phyloP scores from a whole-genome alignment of 2,797 vertebrate species.

The Lutjanus campechanus region DNA sequence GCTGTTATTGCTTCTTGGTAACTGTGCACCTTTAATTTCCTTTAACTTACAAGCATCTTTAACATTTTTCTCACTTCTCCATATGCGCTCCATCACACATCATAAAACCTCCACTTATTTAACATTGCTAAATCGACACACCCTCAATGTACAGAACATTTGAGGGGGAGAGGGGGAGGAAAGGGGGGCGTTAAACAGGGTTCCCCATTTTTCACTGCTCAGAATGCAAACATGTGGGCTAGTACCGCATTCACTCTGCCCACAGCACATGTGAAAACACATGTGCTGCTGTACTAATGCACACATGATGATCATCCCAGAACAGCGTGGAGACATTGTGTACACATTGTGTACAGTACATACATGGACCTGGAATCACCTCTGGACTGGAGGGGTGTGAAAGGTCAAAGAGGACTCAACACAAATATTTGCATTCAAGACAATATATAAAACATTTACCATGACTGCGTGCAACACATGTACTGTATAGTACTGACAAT shows the following conservation, averaged over 20 bases:
- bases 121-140: constrained; percentile 39
- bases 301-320: constrained; percentile 24
- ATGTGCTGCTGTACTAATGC: constrained; percentile 22
- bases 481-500: neutral
- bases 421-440: constrained; percentile 5
- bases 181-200: constrained; percentile 15
- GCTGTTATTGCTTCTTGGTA: no score
- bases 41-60: no score
- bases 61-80: constrained; percentile 4
- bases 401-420: neutral
- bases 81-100: constrained; percentile 38
- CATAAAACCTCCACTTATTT: constrained; percentile 11
- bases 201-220: constrained; percentile 47
- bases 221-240: constrained; percentile 63
- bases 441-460: neutral
- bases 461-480: neutral
- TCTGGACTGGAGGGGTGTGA: neutral
- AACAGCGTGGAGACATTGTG: constrained; percentile 7
- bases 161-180: constrained; percentile 27
- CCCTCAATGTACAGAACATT: constrained; percentile 62
- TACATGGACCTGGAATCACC: neutral
- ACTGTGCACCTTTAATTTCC: no score
- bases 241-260: constrained; percentile 33
- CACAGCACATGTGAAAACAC: constrained; percentile 51
- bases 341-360: constrained; percentile 40